Conservation (phyloP, 1,140 invertebrate genomes). For the Calliphora vicina region DNA sequence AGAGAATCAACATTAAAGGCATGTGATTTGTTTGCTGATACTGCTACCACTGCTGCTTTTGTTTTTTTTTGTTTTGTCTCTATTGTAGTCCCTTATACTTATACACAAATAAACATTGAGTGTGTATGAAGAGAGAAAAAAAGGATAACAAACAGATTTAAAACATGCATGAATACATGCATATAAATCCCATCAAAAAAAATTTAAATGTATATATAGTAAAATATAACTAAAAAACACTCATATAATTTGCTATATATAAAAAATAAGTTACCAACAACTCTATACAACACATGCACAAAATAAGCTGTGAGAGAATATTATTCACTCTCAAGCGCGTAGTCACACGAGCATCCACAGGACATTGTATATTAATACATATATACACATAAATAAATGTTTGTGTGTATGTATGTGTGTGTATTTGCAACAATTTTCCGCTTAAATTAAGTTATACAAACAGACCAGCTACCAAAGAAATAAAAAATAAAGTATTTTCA, state of each 20-base stretch:
- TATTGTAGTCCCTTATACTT: too few species aligned
- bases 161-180: constrained; percentile 20
- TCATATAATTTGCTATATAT: neutral
- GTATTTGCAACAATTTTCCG: too few species aligned
- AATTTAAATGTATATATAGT: constrained; percentile 1
- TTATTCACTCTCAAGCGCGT: too few species aligned
- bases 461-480: too few species aligned
- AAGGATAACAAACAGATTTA: neutral
- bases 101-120: too few species aligned
- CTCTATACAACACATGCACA: neutral
- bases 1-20: neutral
- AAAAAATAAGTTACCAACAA: neutral
- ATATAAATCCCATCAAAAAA: constrained; percentile 28
- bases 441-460: too few species aligned
- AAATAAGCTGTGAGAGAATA: neutral
- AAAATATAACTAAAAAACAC: neutral
- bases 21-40: neutral
- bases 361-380: too few species aligned
- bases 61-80: neutral
- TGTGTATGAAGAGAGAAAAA: too few species aligned
- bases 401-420: too few species aligned
- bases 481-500: too few species aligned
- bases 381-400: too few species aligned
- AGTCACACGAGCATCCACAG: too few species aligned
- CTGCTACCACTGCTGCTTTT: neutral